Conservation (phyloP, 1,140 invertebrate genomes). For the Meteorus sp. region DNA sequence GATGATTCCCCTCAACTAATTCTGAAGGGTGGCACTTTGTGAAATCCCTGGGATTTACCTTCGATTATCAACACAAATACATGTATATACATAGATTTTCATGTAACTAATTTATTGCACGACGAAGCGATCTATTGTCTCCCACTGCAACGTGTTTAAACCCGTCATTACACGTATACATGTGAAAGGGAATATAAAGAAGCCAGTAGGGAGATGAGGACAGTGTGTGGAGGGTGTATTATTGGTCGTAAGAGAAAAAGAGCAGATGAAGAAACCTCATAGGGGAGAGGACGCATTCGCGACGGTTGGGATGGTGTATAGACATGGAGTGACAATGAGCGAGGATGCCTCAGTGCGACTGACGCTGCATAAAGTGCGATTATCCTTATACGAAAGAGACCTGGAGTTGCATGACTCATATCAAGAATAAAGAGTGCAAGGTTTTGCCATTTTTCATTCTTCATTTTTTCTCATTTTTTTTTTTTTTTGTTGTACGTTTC, state of each 20-base stretch:
- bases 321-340: slow-evolving; percentile 21
- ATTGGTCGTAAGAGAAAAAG: background rate
- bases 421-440: slow-evolving; percentile 7
- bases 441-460: background rate
- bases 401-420: slow-evolving; percentile 16
- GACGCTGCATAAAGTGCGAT: slow-evolving; percentile 28
- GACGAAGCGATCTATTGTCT: slow-evolving; percentile 8
- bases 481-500: no score
- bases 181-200: background rate
- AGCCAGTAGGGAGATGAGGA: background rate
- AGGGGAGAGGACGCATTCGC: slow-evolving; percentile 1
- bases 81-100: no score
- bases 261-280: slow-evolving; percentile 8
- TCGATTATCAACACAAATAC: slow-evolving; percentile 14
- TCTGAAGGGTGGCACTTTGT: background rate
- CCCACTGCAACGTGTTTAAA: no score
- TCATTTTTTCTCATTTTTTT: background rate
- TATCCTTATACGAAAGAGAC: slow-evolving; percentile 12
- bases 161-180: no score
- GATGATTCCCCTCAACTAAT: background rate
- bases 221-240: background rate
- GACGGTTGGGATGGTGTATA: no score
- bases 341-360: slow-evolving; percentile 4
- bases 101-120: slow-evolving; percentile 16
- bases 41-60: slow-evolving; percentile 1